Conservation (phyloP, 2,888 invertebrate species). For the Poecilus cupreus region DNA sequence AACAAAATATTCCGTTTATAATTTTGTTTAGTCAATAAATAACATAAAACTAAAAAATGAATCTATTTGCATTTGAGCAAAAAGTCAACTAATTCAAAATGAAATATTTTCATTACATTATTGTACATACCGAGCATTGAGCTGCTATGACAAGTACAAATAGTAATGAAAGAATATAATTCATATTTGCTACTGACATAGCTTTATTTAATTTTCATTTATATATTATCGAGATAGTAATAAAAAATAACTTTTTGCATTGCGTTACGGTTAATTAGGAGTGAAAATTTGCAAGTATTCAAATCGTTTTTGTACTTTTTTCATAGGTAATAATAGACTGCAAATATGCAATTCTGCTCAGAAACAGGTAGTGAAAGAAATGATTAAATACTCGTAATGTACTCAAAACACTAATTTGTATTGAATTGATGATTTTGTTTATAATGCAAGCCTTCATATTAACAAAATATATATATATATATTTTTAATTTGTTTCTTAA, state of each 20-base stretch:
- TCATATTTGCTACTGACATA: constrained; percentile 5
- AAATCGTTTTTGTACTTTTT: not conserved
- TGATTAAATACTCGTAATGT: not conserved
- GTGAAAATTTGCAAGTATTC: not conserved
- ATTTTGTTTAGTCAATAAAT: too few species aligned
- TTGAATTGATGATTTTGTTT: too few species aligned
- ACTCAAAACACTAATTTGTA: too few species aligned
- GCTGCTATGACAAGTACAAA: not conserved
- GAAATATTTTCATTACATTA: not conserved
- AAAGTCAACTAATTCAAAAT: too few species aligned
- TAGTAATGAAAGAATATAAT: not conserved
- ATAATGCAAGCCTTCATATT: too few species aligned
- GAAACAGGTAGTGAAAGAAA: not conserved
- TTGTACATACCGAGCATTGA: not conserved
- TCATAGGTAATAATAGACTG: not conserved
- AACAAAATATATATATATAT: too few species aligned
- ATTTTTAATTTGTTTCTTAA: too few species aligned
- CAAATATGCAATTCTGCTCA: too few species aligned
- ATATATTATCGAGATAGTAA: not conserved
- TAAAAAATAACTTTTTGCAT: not conserved
- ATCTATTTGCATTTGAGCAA: too few species aligned
- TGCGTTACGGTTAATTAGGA: not conserved
- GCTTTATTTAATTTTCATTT: not conserved
- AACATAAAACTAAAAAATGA: too few species aligned
- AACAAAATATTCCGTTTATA: too few species aligned